Evolutionary conservation across 2,797 vertebrate genomes (phyloP).

Genomic region (Falco concolor): DNA sequence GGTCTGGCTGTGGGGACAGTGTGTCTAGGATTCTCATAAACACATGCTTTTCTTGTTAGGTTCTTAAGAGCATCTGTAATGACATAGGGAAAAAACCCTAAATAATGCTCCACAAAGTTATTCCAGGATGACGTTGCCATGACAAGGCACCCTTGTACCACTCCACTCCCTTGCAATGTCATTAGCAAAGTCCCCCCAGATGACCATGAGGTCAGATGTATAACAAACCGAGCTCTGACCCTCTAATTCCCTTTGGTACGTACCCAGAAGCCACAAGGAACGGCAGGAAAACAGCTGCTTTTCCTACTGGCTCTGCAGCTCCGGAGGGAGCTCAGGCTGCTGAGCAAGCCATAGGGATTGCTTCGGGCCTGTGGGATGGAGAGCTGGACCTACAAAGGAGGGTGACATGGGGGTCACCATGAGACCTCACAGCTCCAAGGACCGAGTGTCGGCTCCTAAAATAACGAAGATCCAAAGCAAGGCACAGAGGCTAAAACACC

Average conservation of each 20-base stretch:
- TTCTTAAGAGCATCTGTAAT: neutral
- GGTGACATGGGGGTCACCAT: neutral
- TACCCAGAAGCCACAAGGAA: neutral
- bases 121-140: neutral
- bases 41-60: conserved; percentile 29
- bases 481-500: neutral
- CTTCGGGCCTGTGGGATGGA: neutral
- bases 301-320: neutral
- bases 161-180: neutral
- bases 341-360: neutral
- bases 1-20: neutral
- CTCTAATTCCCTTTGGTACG: neutral
- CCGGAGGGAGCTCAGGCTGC: neutral
- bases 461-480: accelerated
- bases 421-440: neutral
- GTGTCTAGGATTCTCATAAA: neutral
- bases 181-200: neutral
- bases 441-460: neutral
- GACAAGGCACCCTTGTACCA: neutral
- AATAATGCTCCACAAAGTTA: neutral
- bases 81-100: neutral
- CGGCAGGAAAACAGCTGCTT: neutral
- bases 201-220: accelerated
- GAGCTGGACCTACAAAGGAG: neutral
- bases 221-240: neutral